These are phyloP conservation scores for Phalanger gymnotis DNA, from an alignment of 2,797 vertebrate genomes.

Conservation along the genomic window DNA sequence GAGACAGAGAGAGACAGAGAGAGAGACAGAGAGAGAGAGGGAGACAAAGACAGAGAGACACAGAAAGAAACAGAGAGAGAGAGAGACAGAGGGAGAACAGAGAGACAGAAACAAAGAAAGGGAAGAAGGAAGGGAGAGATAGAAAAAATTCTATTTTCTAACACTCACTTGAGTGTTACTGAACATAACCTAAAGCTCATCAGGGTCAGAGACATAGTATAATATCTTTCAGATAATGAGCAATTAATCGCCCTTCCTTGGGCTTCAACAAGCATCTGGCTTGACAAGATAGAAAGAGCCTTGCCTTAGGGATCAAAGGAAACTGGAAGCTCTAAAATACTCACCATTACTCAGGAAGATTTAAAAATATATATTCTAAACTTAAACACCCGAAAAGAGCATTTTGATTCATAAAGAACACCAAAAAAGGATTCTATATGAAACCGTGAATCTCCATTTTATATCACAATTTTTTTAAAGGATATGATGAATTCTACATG, in stretches of 20 bases:
- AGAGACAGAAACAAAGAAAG: not conserved
- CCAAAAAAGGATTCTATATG: not conserved
- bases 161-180: slow-evolving; percentile 40
- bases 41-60: not conserved
- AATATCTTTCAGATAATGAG: slow-evolving; percentile 57
- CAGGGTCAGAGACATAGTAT: slow-evolving; percentile 48
- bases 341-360: not conserved
- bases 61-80: not conserved
- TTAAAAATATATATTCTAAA: not conserved
- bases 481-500: not conserved
- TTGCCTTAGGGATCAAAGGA: not conserved
- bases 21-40: rapidly evolving
- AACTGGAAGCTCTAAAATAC: not conserved
- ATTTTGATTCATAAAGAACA: not conserved
- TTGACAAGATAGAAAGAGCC: slow-evolving; percentile 28
- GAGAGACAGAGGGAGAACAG: not conserved
- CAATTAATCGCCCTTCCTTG: slow-evolving; percentile 43
- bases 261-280: slow-evolving; percentile 5
- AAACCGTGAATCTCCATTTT: not conserved
- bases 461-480: not conserved
- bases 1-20: not conserved
- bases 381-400: not conserved
- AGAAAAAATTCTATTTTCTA: slow-evolving; percentile 1
- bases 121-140: not conserved
- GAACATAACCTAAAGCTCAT: slow-evolving; percentile 54